Evolutionary conservation across 2,888 invertebrate genomes (phyloP).

Genomic region (Horisme vitalbata): DNA sequence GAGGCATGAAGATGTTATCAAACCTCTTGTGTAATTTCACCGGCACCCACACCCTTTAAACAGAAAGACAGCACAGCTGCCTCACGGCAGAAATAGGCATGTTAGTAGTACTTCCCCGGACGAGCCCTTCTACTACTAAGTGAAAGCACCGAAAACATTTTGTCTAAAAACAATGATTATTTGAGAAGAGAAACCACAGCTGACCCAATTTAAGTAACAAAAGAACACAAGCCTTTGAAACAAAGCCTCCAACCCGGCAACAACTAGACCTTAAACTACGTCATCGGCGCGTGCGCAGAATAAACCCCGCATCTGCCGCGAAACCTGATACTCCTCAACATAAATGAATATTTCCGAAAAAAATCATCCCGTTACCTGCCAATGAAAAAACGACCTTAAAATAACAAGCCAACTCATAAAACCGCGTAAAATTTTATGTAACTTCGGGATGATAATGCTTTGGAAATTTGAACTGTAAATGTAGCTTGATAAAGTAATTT

Average conservation of each 20-base stretch:
- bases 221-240: conserved; percentile 4
- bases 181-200: not conserved
- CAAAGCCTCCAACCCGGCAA: conserved; percentile 8
- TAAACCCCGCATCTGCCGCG: conserved; percentile 68
- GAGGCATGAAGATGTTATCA: too few species aligned
- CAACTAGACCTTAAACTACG: conserved; percentile 40
- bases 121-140: too few species aligned
- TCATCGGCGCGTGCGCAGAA: conserved; percentile 64
- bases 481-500: conserved; percentile 10
- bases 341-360: conserved; percentile 75
- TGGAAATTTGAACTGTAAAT: conserved; percentile 24
- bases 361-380: conserved; percentile 40
- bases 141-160: too few species aligned
- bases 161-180: too few species aligned
- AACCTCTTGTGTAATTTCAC: too few species aligned
- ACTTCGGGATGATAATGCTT: not conserved
- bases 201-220: conserved; percentile 5
- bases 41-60: too few species aligned
- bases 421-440: not conserved
- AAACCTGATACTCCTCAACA: conserved; percentile 76
- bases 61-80: too few species aligned
- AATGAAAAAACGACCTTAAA: conserved; percentile 41
- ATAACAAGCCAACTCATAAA: conserved; percentile 20
- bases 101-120: too few species aligned
- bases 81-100: too few species aligned